These are phyloP conservation scores for Oxyruncus cristatus DNA, from an alignment of 2,113 vertebrate genomes.

Conservation along the genomic window DNA sequence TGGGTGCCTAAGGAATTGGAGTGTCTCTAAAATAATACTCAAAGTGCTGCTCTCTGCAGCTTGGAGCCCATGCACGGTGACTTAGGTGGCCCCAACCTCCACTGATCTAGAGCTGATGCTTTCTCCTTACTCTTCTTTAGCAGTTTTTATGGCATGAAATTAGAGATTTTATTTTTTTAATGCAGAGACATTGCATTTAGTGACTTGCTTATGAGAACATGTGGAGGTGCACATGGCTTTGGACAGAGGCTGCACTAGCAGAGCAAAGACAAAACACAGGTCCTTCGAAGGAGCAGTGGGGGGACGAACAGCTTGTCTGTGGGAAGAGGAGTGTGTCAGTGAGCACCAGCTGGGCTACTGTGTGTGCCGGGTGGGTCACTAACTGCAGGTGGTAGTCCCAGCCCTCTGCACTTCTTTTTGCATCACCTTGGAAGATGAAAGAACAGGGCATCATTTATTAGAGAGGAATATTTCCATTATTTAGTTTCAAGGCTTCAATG, in stretches of 20 bases:
- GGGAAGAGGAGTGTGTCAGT: background rate
- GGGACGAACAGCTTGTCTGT: background rate
- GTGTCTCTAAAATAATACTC: background rate
- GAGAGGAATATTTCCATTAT: background rate
- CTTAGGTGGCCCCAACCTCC: background rate
- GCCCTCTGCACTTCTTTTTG: background rate
- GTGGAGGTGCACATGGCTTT: background rate
- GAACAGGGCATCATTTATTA: rapidly evolving
- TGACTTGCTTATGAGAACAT: background rate
- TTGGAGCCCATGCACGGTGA: background rate
- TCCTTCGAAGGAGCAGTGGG: background rate
- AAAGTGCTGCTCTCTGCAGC: background rate
- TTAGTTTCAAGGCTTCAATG: background rate
- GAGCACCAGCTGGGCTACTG: background rate
- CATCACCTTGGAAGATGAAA: background rate
- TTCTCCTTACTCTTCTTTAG: background rate
- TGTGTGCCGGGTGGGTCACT: background rate
- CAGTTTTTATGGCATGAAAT: background rate
- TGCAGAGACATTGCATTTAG: background rate
- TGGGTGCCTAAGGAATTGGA: background rate
- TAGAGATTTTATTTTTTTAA: background rate
- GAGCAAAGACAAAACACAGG: background rate
- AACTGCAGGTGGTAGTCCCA: background rate
- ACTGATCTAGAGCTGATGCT: background rate
- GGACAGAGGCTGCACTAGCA: background rate